phyloP scores from a whole-genome alignment of 2,888 invertebrate genomes.

The Tetrapedia diversipes region DNA sequence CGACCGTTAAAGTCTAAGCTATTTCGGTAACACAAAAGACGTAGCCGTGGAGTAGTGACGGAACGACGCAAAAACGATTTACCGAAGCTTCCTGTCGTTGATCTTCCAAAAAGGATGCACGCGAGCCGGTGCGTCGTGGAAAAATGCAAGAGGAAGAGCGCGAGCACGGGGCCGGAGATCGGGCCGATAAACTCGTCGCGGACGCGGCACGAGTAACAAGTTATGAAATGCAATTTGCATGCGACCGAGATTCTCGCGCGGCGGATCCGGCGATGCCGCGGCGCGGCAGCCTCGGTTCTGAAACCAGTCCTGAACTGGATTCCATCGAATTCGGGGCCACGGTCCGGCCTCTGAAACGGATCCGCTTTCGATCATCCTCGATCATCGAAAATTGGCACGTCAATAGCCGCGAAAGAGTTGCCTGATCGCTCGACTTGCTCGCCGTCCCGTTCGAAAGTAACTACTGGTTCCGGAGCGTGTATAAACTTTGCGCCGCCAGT shows the following conservation, averaged over 20 bases:
- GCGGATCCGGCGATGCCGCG: conserved; percentile 31
- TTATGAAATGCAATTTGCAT: conserved; percentile 80
- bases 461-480: not conserved
- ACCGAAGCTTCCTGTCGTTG: not conserved
- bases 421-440: not conserved
- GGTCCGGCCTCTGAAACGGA: conserved; percentile 55
- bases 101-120: not conserved
- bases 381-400: conserved; percentile 52
- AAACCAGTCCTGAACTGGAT: conserved; percentile 59
- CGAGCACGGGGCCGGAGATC: conserved; percentile 38
- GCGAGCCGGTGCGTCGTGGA: conserved; percentile 21
- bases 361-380: conserved; percentile 60
- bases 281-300: conserved; percentile 31
- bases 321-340: conserved; percentile 57
- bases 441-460: not conserved
- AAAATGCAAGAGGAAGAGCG: conserved; percentile 39
- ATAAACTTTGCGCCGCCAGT: not conserved
- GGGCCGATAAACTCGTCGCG: conserved; percentile 56
- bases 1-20: too few species aligned
- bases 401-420: too few species aligned
- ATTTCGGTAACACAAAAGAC: not conserved
- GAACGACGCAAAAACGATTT: not conserved
- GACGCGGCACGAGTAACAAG: conserved; percentile 67
- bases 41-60: too few species aligned
- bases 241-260: conserved; percentile 66